Base-by-base conservation (phyloP, 2,888 invertebrate species). In the Trachelus troglodyta region DNA sequence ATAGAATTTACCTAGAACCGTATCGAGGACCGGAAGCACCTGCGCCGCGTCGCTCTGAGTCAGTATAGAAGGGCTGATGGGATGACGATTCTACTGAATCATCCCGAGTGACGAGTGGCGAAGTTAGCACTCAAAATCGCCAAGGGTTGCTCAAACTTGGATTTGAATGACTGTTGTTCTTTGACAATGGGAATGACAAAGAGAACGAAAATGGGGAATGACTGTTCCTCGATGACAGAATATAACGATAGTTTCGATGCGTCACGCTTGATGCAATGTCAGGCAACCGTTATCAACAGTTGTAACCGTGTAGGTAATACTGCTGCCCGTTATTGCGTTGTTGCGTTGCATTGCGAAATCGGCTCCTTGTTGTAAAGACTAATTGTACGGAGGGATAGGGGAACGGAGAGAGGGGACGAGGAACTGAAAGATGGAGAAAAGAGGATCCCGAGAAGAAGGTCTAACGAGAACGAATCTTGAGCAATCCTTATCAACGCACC, bases 211-310 rank as follows among this genome's bases (percentile, higher is more conserved):
- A 35, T 35, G 35, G 35, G 23, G 6, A 56, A 56, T 56, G 56
- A 56, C 56, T 56, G 56, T 23, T 9, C 23, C 56, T 56, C 23
- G 56, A 56, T 56, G 9, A 56, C 56, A 56, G 56, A 23, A 56
- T 15, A 56, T 6, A 15, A 23, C 9, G 56, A 23, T 23, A 56
- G 23, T 56, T 23, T 15, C 9, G 9, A 56, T 34, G 71, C 31
- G 71, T 71, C 71, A 71, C 31, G 71, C 71, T 71, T 34, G 71
- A 71, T 31, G 71, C 71, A 71, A 71, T 71, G 33, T 31, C 71
- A 34, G 33, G 71, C 71, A 71, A 71, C 71, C 71, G 31, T 71
- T 71, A 71, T 71, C 71, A 71, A 34, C 31, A 33, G 71, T 23
- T 56, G 56, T 23, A 56, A 56, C 56, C 56, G 23, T 56, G 56